Conservation (phyloP, 2,797 vertebrate species). For the Sebastes goodei region DNA sequence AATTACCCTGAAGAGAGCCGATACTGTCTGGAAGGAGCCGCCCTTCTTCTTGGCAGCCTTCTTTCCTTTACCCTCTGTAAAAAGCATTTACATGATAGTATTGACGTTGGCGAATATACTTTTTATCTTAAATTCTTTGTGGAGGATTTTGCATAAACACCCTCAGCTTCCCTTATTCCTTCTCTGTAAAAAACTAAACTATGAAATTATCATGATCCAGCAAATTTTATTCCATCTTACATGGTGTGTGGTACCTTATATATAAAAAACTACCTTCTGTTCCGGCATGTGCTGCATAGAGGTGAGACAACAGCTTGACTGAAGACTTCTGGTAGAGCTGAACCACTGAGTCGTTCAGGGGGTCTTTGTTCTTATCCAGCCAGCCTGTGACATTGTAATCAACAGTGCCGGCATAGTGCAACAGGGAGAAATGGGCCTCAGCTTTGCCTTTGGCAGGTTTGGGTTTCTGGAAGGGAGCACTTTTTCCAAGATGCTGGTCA, state of each 20-base stretch:
- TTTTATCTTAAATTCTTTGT: neutral
- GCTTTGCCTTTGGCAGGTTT: slow-evolving; percentile 85
- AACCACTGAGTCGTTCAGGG: slow-evolving; percentile 86
- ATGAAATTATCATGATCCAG: neutral
- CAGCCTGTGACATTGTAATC: slow-evolving; percentile 87
- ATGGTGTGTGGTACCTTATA: neutral
- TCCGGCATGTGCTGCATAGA: slow-evolving; percentile 79
- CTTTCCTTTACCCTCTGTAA: slow-evolving; percentile 72
- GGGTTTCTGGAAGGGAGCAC: too few relatives aligned
- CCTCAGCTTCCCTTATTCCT: neutral
- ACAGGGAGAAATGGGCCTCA: slow-evolving; percentile 87
- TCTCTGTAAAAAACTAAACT: neutral
- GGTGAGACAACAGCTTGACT: slow-evolving; percentile 82
- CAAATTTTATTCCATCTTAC: neutral
- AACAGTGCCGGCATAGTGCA: slow-evolving; percentile 91
- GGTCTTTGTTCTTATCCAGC: slow-evolving; percentile 93
- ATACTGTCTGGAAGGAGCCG: slow-evolving; percentile 93
- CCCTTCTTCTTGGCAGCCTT: slow-evolving; percentile 90
- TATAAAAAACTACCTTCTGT: slow-evolving; percentile 69
- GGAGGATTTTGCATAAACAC: neutral
- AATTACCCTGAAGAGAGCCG: slow-evolving; percentile 88
- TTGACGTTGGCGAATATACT: neutral
- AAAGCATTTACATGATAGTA: neutral
- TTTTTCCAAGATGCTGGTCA: too few relatives aligned
- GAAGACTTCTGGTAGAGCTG: slow-evolving; percentile 90